Evolutionary conservation across 1,140 invertebrate species (phyloP).

Genomic region (Drosophila arawakana): DNA sequence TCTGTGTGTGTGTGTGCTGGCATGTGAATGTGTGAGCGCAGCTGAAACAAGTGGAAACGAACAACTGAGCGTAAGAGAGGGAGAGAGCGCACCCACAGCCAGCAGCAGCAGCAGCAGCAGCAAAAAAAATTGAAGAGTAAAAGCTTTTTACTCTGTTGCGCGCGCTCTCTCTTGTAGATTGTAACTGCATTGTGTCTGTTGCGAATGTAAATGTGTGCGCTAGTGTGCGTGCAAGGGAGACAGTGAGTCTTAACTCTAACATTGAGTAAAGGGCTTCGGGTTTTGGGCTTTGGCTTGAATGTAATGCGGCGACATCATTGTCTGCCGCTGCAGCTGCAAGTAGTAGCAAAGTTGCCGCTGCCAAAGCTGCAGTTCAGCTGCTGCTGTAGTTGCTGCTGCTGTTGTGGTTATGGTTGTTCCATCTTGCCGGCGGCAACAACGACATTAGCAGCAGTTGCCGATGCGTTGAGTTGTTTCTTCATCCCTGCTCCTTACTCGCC

Average conservation of each 20-base stretch:
- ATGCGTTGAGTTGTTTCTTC: conserved; percentile 5
- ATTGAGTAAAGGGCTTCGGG: conserved; percentile 13
- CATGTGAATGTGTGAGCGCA: not conserved
- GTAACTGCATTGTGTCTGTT: conserved; percentile 67
- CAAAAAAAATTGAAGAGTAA: conserved; percentile 15
- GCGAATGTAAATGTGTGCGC: conserved; percentile 20
- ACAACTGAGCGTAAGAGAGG: conserved; percentile 37
- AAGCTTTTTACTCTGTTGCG: conserved; percentile 33
- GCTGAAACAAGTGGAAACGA: conserved; percentile 77
- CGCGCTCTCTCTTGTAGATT: conserved; percentile 55
- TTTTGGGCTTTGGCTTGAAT: conserved; percentile 25
- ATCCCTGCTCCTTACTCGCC: not conserved
- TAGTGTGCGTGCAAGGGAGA: not conserved
- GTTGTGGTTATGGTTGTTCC: conserved; percentile 66
- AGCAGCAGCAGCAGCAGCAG: not conserved
- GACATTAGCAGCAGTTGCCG: conserved; percentile 39
- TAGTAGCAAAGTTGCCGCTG: not conserved
- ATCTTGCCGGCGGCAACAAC: conserved; percentile 41
- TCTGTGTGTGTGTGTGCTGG: not conserved
- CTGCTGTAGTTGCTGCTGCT: conserved; percentile 33
- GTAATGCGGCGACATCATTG: conserved; percentile 47
- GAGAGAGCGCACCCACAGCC: conserved; percentile 15
- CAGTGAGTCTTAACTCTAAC: too few species aligned
- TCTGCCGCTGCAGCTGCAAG: conserved; percentile 37
- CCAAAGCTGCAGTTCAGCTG: conserved; percentile 2